Conservation (phyloP, 2,888 invertebrate genomes). For the Pachydiplax longipennis region DNA sequence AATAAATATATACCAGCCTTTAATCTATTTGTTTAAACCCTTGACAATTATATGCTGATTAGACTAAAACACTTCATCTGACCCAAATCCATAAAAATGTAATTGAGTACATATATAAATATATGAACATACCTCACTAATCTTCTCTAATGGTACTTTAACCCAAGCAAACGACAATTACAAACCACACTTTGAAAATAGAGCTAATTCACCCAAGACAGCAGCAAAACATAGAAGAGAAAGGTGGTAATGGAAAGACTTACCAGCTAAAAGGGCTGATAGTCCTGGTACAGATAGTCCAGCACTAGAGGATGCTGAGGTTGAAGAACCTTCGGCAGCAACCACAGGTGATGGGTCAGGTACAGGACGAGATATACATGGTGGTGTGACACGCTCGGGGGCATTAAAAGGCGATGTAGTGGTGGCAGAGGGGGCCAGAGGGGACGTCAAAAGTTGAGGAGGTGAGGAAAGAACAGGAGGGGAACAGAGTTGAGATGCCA, state of each 20-base stretch:
- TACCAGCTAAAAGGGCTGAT: conserved; percentile 66
- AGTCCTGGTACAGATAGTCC: conserved; percentile 68
- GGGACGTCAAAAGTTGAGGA: conserved; percentile 2
- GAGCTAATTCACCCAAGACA: background rate
- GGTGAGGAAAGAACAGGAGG: conserved; percentile 29
- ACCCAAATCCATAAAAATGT: too few species aligned
- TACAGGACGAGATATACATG: background rate
- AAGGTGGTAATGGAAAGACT: conserved; percentile 5
- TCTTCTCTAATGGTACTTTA: background rate
- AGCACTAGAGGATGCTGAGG: conserved; percentile 57
- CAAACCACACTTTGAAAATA: background rate
- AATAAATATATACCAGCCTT: too few species aligned
- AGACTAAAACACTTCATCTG: too few species aligned
- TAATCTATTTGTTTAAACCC: too few species aligned
- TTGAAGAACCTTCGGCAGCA: conserved; percentile 6
- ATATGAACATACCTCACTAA: background rate
- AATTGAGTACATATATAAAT: too few species aligned
- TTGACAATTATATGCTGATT: too few species aligned
- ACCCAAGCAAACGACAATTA: background rate
- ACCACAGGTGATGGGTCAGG: conserved; percentile 14
- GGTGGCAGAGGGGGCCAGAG: background rate
- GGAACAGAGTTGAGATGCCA: conserved; percentile 31
- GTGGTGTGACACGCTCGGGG: conserved; percentile 6
- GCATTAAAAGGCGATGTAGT: conserved; percentile 22
- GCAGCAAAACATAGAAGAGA: background rate